Evolutionary conservation across 2,113 vertebrate species (phyloP).

Genomic region (Xerus inauris): DNA sequence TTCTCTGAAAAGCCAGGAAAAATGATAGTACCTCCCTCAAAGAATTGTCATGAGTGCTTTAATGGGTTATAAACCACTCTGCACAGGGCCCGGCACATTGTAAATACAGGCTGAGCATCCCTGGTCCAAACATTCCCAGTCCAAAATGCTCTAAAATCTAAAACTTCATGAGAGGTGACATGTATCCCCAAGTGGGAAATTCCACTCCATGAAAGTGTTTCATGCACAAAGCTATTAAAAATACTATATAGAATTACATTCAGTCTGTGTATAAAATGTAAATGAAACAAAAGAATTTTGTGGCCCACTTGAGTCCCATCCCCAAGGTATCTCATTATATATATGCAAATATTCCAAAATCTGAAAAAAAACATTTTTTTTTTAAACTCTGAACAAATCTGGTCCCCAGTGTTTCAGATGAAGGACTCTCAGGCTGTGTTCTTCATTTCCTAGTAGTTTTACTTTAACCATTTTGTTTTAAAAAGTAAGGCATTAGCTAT

Average conservation of each 20-base stretch:
- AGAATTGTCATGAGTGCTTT: background rate
- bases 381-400: background rate
- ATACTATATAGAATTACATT: background rate
- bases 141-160: background rate
- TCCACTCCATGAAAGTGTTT: background rate
- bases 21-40: background rate
- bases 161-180: background rate
- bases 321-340: background rate
- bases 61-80: background rate
- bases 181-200: background rate
- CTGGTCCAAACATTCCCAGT: background rate
- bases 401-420: background rate
- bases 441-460: background rate
- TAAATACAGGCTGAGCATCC: background rate
- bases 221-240: background rate
- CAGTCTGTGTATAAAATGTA: background rate
- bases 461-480: background rate
- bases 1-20: background rate
- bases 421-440: background rate
- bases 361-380: background rate
- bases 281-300: background rate
- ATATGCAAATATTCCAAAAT: background rate
- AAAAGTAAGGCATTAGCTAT: constrained; percentile 2
- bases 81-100: background rate
- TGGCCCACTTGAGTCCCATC: background rate